These are phyloP conservation scores for Pseudachorutes palmiensis DNA, from an alignment of 1,140 invertebrate genomes.

Conservation along the genomic window DNA sequence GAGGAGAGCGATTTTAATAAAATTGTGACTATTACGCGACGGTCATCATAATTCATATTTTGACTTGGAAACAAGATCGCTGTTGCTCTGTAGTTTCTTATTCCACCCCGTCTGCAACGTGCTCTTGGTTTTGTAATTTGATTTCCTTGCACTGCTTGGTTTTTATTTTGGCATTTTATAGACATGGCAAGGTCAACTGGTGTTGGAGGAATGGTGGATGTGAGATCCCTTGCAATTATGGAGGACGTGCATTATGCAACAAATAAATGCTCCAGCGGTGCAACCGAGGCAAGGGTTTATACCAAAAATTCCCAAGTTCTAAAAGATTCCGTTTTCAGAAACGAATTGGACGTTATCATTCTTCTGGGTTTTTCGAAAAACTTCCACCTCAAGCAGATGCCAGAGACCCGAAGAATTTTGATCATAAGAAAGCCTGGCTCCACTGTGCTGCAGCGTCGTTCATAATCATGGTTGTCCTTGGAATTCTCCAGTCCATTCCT, in stretches of 20 bases:
- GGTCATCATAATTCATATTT: too few relatives aligned
- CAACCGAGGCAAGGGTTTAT: not conserved
- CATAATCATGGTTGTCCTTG: conserved; percentile 12
- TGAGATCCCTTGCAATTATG: conserved; percentile 7
- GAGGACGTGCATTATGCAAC: not conserved
- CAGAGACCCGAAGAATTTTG: not conserved
- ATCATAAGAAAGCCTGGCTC: conserved; percentile 13
- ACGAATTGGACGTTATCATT: not conserved
- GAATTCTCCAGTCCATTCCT: conserved; percentile 8
- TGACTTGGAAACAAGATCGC: too few relatives aligned
- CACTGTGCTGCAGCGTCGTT: not conserved
- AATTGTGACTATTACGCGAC: too few relatives aligned
- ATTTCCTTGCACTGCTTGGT: not conserved
- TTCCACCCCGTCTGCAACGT: too few relatives aligned
- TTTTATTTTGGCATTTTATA: not conserved
- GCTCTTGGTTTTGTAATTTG: too few relatives aligned
- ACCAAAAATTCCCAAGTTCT: not conserved
- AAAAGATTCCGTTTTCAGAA: not conserved
- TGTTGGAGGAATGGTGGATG: conserved; percentile 15
- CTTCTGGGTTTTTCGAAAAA: not conserved
- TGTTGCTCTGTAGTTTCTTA: too few relatives aligned
- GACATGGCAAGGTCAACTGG: conserved; percentile 18
- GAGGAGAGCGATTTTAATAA: too few relatives aligned
- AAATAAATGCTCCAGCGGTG: conserved; percentile 5
- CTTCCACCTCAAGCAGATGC: not conserved